Conservation (phyloP, 2,888 invertebrate species). For the Chrysolina haemoptera region DNA sequence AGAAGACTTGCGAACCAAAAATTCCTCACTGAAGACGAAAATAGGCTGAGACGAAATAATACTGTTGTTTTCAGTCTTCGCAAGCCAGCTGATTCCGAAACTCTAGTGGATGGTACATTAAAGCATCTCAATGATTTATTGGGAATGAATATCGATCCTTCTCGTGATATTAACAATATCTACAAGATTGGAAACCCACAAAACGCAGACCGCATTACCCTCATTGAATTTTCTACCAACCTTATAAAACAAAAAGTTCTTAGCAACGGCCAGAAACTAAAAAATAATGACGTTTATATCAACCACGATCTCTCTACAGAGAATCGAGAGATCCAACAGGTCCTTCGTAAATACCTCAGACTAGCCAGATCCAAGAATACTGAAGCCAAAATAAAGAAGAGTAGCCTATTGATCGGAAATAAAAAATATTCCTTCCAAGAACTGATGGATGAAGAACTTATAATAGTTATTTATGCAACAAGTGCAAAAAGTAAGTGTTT, state of each 20-base stretch:
- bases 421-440: neutral
- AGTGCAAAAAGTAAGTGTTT: too few relatives aligned
- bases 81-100: slow-evolving; percentile 16
- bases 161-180: slow-evolving; percentile 17
- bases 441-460: neutral
- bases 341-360: too few relatives aligned
- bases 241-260: too few relatives aligned
- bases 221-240: too few relatives aligned
- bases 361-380: slow-evolving; percentile 11
- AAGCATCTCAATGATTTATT: slow-evolving; percentile 12
- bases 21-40: slow-evolving; percentile 10
- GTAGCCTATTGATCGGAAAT: neutral
- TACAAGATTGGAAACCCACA: slow-evolving; percentile 20
- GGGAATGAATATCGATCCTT: neutral
- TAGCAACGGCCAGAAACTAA: too few relatives aligned
- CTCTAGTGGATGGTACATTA: slow-evolving; percentile 12
- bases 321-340: slow-evolving; percentile 1
- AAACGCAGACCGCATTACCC: neutral
- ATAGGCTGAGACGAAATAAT: slow-evolving; percentile 18
- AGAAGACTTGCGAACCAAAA: slow-evolving; percentile 18
- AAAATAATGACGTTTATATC: slow-evolving; percentile 17
- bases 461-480: too few relatives aligned
- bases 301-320: slow-evolving; percentile 20
- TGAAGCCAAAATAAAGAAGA: slow-evolving; percentile 19
- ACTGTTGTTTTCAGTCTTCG: slow-evolving; percentile 20